These are phyloP conservation scores for Oostethus manadensis DNA, from an alignment of 2,113 vertebrate genomes.

Conservation along the genomic window DNA sequence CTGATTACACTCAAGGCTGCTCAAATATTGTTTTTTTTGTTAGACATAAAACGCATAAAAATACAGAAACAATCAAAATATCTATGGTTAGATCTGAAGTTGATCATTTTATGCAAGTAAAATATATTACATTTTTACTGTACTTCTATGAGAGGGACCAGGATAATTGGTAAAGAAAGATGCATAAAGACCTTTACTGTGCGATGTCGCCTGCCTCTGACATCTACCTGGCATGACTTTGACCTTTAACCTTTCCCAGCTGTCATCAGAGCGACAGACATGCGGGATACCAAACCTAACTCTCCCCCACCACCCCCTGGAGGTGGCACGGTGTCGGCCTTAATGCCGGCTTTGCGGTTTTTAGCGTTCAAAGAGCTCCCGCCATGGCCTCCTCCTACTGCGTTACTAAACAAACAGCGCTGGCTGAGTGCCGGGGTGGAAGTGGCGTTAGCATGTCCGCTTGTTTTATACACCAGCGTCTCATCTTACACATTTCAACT, in stretches of 20 bases:
- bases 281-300: slow-evolving; percentile 18
- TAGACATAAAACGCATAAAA: too few relatives aligned
- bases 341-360: slow-evolving; percentile 54
- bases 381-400: slow-evolving; percentile 35
- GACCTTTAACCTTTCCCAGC: slow-evolving; percentile 58
- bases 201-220: slow-evolving; percentile 14
- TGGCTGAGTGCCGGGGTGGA: slow-evolving; percentile 29
- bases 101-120: too few relatives aligned
- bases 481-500: slow-evolving; percentile 54
- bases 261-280: slow-evolving; percentile 46
- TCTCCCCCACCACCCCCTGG: neutral
- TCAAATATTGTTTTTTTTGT: too few relatives aligned
- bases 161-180: neutral
- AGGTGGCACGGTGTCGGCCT: slow-evolving; percentile 52
- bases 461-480: slow-evolving; percentile 43
- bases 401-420: slow-evolving; percentile 63
- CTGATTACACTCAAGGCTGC: too few relatives aligned
- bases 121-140: neutral
- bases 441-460: slow-evolving; percentile 29
- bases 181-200: neutral
- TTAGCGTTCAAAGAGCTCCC: slow-evolving; percentile 57
- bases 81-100: too few relatives aligned
- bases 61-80: too few relatives aligned
- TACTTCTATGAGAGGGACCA: too few relatives aligned
- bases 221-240: slow-evolving; percentile 54